A percentile compares a stretch with the other conserved stretches of the same genome.
Conservation (phyloP, 2,797 vertebrate genomes). For the Sarcoramphus papa region DNA sequence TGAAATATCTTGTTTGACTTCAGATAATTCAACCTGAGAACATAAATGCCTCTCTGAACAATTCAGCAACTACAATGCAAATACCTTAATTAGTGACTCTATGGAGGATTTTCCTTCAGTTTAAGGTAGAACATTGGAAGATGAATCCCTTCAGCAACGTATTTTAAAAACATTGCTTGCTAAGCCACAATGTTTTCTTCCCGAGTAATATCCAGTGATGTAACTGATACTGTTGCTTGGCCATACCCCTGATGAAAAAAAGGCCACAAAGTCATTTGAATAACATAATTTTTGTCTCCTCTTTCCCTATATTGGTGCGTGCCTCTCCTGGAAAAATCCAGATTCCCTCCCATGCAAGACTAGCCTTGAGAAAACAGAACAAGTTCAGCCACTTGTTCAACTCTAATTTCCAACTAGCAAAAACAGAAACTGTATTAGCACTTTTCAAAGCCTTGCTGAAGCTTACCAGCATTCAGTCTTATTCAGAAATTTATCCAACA, state of each 20-base stretch:
- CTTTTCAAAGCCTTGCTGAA: background rate
- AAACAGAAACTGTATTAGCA: background rate
- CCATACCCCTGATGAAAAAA: background rate
- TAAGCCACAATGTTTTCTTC: background rate
- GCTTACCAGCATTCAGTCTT: background rate
- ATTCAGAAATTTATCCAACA: background rate
- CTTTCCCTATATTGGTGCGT: accelerated
- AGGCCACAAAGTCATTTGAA: background rate
- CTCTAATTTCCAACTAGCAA: background rate
- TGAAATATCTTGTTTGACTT: background rate
- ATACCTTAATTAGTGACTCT: background rate
- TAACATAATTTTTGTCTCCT: background rate
- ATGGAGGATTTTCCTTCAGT: background rate
- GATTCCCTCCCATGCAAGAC: background rate
- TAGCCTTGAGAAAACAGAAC: background rate
- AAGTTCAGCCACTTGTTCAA: background rate
- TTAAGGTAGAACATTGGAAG: background rate
- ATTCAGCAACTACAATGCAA: background rate
- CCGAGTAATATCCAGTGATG: background rate
- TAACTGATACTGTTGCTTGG: background rate
- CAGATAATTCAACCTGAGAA: background rate
- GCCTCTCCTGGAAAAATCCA: background rate
- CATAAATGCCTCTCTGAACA: background rate
- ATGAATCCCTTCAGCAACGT: background rate
- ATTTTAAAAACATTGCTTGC: background rate